Conservation (phyloP, 2,888 invertebrate species). For the Aphrophora alni region DNA sequence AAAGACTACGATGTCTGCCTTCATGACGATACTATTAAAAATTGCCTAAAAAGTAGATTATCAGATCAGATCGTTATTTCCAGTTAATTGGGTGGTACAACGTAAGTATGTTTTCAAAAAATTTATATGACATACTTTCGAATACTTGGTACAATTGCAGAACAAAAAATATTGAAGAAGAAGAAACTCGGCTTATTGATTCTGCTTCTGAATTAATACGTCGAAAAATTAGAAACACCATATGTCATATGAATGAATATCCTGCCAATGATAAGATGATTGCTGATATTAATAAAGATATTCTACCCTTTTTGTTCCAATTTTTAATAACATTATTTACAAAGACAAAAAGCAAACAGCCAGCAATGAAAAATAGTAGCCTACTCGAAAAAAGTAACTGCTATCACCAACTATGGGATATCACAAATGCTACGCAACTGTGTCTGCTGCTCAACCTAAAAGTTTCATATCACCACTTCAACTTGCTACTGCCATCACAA, state of each 20-base stretch:
- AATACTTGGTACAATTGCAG: too few relatives aligned
- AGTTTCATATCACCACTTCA: background rate
- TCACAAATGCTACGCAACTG: background rate
- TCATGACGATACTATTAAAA: conserved; percentile 6
- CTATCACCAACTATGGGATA: too few relatives aligned
- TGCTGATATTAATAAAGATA: background rate
- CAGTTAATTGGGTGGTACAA: background rate
- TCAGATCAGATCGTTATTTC: background rate
- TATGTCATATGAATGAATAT: conserved; percentile 4
- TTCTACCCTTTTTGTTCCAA: background rate
- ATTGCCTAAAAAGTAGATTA: conserved; percentile 2
- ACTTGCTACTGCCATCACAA: background rate
- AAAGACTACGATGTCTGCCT: background rate
- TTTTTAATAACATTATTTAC: background rate
- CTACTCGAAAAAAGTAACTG: background rate
- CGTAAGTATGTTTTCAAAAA: too few relatives aligned
- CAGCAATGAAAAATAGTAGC: conserved; percentile 3
- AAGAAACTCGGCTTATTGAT: background rate
- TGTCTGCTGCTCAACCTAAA: conserved; percentile 7
- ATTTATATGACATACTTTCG: too few relatives aligned
- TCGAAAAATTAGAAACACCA: background rate
- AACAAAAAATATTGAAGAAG: background rate
- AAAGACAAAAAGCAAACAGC: background rate
- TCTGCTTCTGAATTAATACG: background rate
- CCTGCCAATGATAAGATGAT: background rate